These are phyloP conservation scores for Agrochola circellaris DNA, from an alignment of 2,888 invertebrate species.

Conservation along the genomic window DNA sequence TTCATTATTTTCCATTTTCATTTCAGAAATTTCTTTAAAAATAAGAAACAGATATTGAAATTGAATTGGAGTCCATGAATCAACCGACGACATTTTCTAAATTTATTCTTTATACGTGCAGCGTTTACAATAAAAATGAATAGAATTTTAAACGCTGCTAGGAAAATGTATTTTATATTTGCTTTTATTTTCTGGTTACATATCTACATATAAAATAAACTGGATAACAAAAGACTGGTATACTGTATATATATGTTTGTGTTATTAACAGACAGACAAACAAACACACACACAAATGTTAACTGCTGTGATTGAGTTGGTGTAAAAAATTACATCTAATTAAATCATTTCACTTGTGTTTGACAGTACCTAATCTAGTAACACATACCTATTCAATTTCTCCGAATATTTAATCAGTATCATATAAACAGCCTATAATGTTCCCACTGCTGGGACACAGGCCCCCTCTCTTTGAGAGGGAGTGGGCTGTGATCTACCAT, in stretches of 20 bases:
- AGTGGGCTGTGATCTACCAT: too few species aligned
- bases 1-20: conserved; percentile 15
- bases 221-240: not conserved
- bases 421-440: too few species aligned
- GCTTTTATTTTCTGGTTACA: not conserved
- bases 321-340: not conserved
- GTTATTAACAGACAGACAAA: not conserved
- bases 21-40: conserved; percentile 9
- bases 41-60: conserved; percentile 17
- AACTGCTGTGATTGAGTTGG: not conserved
- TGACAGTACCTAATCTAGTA: not conserved
- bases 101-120: conserved; percentile 32
- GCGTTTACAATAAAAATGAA: conserved; percentile 15
- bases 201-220: not conserved
- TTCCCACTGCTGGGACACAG: too few species aligned
- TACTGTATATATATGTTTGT: too few species aligned
- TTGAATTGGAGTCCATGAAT: conserved; percentile 28
- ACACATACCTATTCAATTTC: not conserved
- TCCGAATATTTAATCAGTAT: not conserved
- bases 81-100: conserved; percentile 16
- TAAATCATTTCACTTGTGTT: not conserved
- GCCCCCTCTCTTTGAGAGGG: too few species aligned
- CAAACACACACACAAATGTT: not conserved
- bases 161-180: conserved; percentile 2
- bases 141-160: conserved; percentile 3